Percentiles rank a stretch among this genome's conserved stretches.
phyloP scores from a whole-genome alignment of 2,797 vertebrate species.

The Balearica regulorum region DNA sequence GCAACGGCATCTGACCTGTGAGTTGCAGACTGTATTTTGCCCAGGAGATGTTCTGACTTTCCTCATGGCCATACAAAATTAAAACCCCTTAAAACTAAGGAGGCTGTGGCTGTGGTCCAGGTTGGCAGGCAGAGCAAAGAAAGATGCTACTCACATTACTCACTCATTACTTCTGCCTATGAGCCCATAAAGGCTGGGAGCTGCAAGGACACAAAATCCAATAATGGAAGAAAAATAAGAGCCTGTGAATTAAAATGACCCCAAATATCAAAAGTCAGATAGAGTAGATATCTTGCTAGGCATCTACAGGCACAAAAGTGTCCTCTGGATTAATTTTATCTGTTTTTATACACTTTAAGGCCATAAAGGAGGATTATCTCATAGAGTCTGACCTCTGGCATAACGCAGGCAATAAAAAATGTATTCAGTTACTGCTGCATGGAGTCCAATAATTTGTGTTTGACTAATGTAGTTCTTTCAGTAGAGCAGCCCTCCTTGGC shows the following conservation, averaged over 20 bases:
- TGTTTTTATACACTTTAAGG: constrained; percentile 17
- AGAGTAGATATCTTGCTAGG: background rate
- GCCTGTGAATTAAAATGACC: background rate
- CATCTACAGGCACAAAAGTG: background rate
- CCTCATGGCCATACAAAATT: background rate
- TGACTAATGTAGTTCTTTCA: background rate
- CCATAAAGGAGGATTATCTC: constrained; percentile 32
- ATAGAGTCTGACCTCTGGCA: constrained; percentile 15
- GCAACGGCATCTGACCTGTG: background rate
- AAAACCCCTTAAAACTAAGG: background rate
- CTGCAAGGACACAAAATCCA: constrained; percentile 13
- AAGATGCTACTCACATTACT: background rate
- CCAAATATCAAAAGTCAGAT: background rate
- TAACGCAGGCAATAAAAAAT: background rate
- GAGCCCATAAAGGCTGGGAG: background rate
- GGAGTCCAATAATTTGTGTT: constrained; percentile 9
- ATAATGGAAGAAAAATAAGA: constrained; percentile 37
- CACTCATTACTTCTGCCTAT: background rate
- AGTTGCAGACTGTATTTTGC: background rate
- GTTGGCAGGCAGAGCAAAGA: background rate
- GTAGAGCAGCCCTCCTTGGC: background rate
- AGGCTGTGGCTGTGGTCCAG: background rate
- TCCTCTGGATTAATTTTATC: constrained; percentile 37
- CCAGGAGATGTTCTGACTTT: background rate
- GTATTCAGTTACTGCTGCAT: background rate